Evolutionary conservation across 2,797 vertebrate species (phyloP), one percentile per base, ranked within the genome.

Genomic region (Halcyon smyrnensis): DNA sequence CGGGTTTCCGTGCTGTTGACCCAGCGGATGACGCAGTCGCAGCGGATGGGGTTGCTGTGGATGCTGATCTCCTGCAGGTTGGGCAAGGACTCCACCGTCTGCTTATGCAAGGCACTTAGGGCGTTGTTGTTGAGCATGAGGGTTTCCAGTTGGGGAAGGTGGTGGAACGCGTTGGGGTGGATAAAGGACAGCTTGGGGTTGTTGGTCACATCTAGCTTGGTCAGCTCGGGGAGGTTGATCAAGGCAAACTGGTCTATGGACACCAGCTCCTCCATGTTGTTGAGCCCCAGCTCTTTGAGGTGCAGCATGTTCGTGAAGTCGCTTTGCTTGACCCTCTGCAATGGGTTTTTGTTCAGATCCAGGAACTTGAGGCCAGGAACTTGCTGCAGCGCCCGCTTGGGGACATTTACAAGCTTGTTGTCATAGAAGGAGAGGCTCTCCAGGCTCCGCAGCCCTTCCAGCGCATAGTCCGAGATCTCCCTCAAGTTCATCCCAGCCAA

Each of bases 81-180:
- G 81, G 99, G 99, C 95, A 99, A 98, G 60, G 99, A 99, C 59
- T 98, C 98, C 65, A 99, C 98, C 2, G 98, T 98, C 97, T 98
- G 98, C 82, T 98, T 98, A 97, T 99, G 99, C 96, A 99, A 98
- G 95, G 99, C 98, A 93, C 99, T 99, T 95, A 99, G 98, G 87
- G 99, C 98, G 19, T 99, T 99, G 97, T 99, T 99, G 98, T 99
- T 99, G 56, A 99, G 99, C 99, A 99, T 99, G 37, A 99, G 98
- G 71, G 99, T 99, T 97, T 99, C 99, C 97, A 99, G 98, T 59
- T 98, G 98, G 70, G 97, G 98, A 46, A 99, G 98, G 89, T 98
- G 98, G 80, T 98, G 98, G 97, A 99, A 99, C 11, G 99, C 99
- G 8, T 98, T 98, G 10, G 99, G 99, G 93, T 99, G 99, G 89